Conservation (phyloP, 2,888 invertebrate species). For the Yponomeuta malinellus region DNA sequence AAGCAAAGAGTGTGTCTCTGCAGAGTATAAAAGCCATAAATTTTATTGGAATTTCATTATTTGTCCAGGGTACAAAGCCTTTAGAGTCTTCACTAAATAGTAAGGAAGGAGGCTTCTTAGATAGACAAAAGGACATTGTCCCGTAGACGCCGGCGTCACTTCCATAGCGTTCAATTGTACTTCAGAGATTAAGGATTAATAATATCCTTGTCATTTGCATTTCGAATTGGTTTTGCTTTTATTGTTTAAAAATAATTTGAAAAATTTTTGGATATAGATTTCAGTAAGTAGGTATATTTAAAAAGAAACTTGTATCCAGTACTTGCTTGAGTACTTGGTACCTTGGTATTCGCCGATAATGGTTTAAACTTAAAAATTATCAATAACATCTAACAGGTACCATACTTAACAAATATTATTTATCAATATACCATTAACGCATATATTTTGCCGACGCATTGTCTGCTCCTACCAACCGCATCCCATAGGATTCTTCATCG, state of each 20-base stretch:
- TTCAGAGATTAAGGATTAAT: background rate
- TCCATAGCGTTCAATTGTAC: conserved; percentile 4
- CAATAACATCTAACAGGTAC: background rate
- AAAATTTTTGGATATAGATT: background rate
- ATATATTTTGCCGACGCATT: conserved; percentile 58
- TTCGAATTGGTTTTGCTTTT: background rate
- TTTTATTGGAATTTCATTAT: conserved; percentile 58
- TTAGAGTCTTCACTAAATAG: background rate
- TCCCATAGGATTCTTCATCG: conserved; percentile 70
- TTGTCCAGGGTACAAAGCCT: conserved; percentile 46
- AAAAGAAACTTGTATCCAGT: too few relatives aligned
- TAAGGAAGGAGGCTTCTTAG: conserved; percentile 34
- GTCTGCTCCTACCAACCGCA: conserved; percentile 67
- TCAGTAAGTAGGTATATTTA: too few relatives aligned
- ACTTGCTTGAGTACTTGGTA: too few relatives aligned
- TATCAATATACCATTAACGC: conserved; percentile 9
- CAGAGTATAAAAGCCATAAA: conserved; percentile 42
- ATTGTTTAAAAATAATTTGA: background rate
- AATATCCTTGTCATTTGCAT: background rate
- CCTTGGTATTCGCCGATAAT: background rate
- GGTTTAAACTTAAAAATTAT: too few relatives aligned
- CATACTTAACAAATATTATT: background rate
- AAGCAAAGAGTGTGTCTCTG: background rate
- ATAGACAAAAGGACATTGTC: conserved; percentile 33
- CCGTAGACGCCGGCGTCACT: conserved; percentile 59